Percentiles rank a stretch among this genome's conserved stretches.
These are phyloP conservation scores for Pagetopsis macropterus DNA, from an alignment of 2,797 vertebrate species.

Conservation along the genomic window DNA sequence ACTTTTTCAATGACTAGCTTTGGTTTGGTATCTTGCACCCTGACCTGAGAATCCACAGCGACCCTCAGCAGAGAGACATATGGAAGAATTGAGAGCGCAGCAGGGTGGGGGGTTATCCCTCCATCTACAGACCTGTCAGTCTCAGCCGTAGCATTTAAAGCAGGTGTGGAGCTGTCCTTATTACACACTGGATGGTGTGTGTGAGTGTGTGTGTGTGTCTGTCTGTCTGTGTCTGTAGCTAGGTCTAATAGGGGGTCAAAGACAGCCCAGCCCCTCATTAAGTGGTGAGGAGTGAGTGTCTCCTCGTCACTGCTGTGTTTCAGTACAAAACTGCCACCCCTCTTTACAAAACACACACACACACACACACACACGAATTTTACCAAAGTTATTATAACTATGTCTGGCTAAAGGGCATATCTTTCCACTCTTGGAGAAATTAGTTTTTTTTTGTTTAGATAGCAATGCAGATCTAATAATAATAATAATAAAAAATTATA, in stretches of 20 bases:
- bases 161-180: slow-evolving; percentile 77
- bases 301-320: slow-evolving; percentile 48
- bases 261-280: slow-evolving; percentile 82
- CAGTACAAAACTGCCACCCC: slow-evolving; percentile 16
- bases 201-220: slow-evolving; percentile 18
- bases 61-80: slow-evolving; percentile 39
- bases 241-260: slow-evolving; percentile 68
- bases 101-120: slow-evolving; percentile 75
- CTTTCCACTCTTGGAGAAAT: slow-evolving; percentile 77
- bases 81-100: slow-evolving; percentile 32
- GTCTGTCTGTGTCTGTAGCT: slow-evolving; percentile 26
- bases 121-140: slow-evolving; percentile 71
- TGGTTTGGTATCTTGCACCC: background rate
- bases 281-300: slow-evolving; percentile 82
- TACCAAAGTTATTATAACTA: slow-evolving; percentile 60
- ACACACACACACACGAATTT: slow-evolving; percentile 17
- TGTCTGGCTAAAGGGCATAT: slow-evolving; percentile 76
- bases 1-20: no score
- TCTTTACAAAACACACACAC: slow-evolving; percentile 7
- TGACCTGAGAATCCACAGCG: slow-evolving; percentile 9
- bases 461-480: slow-evolving; percentile 12
- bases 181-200: slow-evolving; percentile 47
- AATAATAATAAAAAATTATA: no score
- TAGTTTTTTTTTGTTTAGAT: slow-evolving; percentile 45
- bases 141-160: slow-evolving; percentile 79